Evolutionary conservation across 92 coral and sea anemone genomes (phyloP), one percentile per base, ranked within the genome.

Genomic region (Anthopleura xanthogrammica): DNA sequence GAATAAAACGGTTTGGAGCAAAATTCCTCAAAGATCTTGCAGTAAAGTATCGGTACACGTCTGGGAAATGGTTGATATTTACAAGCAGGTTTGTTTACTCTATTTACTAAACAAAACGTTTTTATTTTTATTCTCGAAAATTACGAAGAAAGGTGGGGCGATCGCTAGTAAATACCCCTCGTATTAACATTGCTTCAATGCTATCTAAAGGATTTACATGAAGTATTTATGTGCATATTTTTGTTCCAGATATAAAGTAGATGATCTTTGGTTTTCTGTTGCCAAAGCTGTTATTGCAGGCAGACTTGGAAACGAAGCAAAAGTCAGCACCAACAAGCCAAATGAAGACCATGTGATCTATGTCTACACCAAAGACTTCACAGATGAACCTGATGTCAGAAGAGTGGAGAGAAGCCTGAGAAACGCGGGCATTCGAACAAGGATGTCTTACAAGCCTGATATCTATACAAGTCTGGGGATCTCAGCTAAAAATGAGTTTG

Each of bases 331-430:
- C 5, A 24, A 52, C 12, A 82, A 85, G 54, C 24, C 57, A 8
- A 56, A 78, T 12, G 36, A 10, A 1, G 24, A 60, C 5, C 79
- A 85, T 42, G 88, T 85, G 48, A 85, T 85, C 39, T 85, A 77
- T 54, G 88, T 85, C 13, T 85, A 85, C 75, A 79, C 88, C 16
- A 56, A 85, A 42, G 88, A 85, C 54, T 85, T 85, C 70, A 79
- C 85, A 0, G 70, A 85, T 74, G 66, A 85, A 41, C 84, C 72
- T 12, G 84, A 85, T 41, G 88, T 85, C 46, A 23, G 80, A 50
- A 70, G 66, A 7, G 79, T 79, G 16, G 88, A 85, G 68, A 72
- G 70, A 80, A 72, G 50, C 16, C 88, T 85, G 41, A 79, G 85
- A 79, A 19, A 79, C n/a, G 42, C 58, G 19, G 84, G 84, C 8